Conservation (phyloP, 2,113 vertebrate genomes). For the Cromileptes altivelis region DNA sequence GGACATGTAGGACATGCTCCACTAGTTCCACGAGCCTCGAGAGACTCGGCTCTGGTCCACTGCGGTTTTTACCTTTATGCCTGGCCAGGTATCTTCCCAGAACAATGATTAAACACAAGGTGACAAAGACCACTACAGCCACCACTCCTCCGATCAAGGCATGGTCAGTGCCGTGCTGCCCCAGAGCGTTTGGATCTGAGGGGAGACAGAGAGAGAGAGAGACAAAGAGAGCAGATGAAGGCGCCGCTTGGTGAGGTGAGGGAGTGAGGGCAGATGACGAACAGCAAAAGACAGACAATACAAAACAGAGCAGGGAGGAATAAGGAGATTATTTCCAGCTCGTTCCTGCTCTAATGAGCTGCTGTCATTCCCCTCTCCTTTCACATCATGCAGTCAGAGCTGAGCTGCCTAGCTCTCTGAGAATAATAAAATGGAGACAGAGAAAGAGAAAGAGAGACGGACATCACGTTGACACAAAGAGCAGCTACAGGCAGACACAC, state of each 20-base stretch:
- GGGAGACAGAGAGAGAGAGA: slow-evolving; percentile 51
- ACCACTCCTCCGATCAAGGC: slow-evolving; percentile 98
- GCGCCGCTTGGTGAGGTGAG: slow-evolving; percentile 37
- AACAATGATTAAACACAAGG: slow-evolving; percentile 98
- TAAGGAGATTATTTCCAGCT: slow-evolving; percentile 66
- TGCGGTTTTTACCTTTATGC: slow-evolving; percentile 94
- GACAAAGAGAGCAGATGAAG: slow-evolving; percentile 48
- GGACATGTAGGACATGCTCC: slow-evolving; percentile 41
- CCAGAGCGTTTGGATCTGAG: slow-evolving; percentile 95
- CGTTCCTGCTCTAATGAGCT: slow-evolving; percentile 67
- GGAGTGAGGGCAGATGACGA: slow-evolving; percentile 34
- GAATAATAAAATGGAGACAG: slow-evolving; percentile 62
- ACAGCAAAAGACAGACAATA: slow-evolving; percentile 28
- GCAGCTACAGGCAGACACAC: slow-evolving; percentile 55
- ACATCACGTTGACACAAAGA: slow-evolving; percentile 55
- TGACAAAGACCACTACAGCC: slow-evolving; percentile 98
- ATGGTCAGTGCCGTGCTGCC: slow-evolving; percentile 93
- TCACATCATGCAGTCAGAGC: slow-evolving; percentile 62
- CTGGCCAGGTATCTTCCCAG: slow-evolving; percentile 98
- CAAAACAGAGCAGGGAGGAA: slow-evolving; percentile 76
- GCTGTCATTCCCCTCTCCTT: slow-evolving; percentile 57
- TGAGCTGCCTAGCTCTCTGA: slow-evolving; percentile 50
- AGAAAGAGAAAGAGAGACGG: slow-evolving; percentile 27
- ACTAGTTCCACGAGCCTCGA: slow-evolving; percentile 29
- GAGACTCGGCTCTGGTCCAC: slow-evolving; percentile 37